phyloP scores from a whole-genome alignment of 1,140 invertebrate species.

The Charaxes varanes region DNA sequence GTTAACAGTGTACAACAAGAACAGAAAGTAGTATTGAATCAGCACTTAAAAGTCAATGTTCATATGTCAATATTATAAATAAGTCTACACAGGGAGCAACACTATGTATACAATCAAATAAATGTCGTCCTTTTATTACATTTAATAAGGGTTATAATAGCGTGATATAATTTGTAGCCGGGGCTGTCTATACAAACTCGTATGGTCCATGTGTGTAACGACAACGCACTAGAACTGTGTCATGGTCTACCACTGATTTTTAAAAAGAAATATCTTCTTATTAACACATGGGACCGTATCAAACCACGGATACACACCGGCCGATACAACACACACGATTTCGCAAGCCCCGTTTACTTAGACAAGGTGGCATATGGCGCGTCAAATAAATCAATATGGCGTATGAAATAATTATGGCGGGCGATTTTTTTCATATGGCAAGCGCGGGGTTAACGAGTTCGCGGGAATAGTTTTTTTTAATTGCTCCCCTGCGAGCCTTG shows the following conservation, averaged over 20 bases:
- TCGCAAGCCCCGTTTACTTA: constrained; percentile 9
- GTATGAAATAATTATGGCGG: constrained; percentile 25
- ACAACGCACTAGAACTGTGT: constrained; percentile 37
- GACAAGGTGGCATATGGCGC: constrained; percentile 25
- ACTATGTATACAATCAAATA: constrained; percentile 1
- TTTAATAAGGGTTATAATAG: constrained; percentile 10
- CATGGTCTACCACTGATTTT: constrained; percentile 43
- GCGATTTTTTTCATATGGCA: constrained; percentile 18
- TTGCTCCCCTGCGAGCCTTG: constrained; percentile 22
- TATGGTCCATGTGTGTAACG: constrained; percentile 26
- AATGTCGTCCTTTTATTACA: background rate
- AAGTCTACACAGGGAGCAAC: constrained; percentile 19
- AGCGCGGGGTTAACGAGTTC: constrained; percentile 29
- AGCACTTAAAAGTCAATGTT: constrained; percentile 31
- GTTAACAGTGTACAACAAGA: constrained; percentile 13
- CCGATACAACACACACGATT: constrained; percentile 8
- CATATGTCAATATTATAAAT: constrained; percentile 30
- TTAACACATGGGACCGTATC: constrained; percentile 24
- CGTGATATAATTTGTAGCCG: constrained; percentile 3
- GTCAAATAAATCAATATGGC: constrained; percentile 27
- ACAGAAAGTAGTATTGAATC: constrained; percentile 31
- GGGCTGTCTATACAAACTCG: constrained; percentile 11
- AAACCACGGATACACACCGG: constrained; percentile 9
- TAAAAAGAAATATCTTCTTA: constrained; percentile 38
- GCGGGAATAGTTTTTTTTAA: constrained; percentile 28